Evolutionary conservation across 1,140 invertebrate genomes (phyloP), one percentile per base, ranked within the genome.

Genomic region (Araneus ventricosus): DNA sequence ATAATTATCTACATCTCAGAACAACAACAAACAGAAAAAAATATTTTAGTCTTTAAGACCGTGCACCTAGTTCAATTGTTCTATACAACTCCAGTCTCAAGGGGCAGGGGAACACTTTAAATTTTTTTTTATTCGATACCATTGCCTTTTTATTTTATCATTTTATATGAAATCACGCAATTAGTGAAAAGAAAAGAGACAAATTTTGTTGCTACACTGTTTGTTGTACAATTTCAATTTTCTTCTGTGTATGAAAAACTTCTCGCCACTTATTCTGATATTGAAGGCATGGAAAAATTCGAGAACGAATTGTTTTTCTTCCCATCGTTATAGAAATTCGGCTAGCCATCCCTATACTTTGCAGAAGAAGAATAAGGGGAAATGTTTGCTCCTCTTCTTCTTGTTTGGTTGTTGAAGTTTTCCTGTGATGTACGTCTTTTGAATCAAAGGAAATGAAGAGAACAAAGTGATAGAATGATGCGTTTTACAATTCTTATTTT

Each of bases 361-460:
- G 5, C 27, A 4, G 24, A 59, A 22, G 57, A 67, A 52, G 27
- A 27, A 67, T 27, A 3, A 10, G 24, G 2, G 6, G n/a, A 63
- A 63, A 63, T 67, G 27, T 6, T 8, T 27, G n/a, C 10, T 4
- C 7, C 0, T n/a, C 27, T 67, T 27, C 4, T n/a, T 27, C 14
- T 67, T 30, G 63, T 67, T n/a, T 30, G n/a, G 10, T 8, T 27
- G 3, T 67, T n/a, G 8, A 14, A n/a, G n/a, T 30, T 67, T 67
- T n/a, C 7, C 5, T 27, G 10, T 8, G 63, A 67, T 67, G 63
- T 67, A n/a, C 27, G 27, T n/a, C 63, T 30, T 67, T n/a, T 30
- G 63, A 67, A 67, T n/a, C 6, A 67, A 67, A 67, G 63, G 63
- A 67, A 67, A 67, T 67, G 63, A 67, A 67, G 63, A 27, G 63